Conservation (phyloP, 2,797 vertebrate species). For the Clarias laeviceps region DNA sequence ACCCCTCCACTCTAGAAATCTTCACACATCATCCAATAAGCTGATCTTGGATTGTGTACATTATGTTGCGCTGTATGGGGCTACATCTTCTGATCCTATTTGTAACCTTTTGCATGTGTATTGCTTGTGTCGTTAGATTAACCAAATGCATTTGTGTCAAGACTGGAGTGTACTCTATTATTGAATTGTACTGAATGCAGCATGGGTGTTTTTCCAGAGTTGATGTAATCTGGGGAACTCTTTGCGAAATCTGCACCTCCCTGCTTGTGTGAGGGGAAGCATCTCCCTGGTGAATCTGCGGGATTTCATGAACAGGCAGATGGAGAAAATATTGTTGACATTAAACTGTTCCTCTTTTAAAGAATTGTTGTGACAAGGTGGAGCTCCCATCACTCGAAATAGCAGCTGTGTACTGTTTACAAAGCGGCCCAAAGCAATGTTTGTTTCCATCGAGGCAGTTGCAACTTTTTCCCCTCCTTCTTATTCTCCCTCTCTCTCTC, state of each 20-base stretch:
- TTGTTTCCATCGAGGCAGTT: slow-evolving; percentile 77
- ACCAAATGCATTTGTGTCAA: slow-evolving; percentile 70
- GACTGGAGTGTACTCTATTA: slow-evolving; percentile 54
- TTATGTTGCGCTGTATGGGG: background rate
- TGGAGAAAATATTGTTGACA: slow-evolving; percentile 83
- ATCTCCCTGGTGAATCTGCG: slow-evolving; percentile 71
- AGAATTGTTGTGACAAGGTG: slow-evolving; percentile 83
- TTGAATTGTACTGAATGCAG: slow-evolving; percentile 35
- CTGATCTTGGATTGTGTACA: background rate
- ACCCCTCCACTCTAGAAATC: background rate
- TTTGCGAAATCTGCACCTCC: slow-evolving; percentile 64
- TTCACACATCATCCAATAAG: background rate
- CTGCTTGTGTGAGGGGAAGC: slow-evolving; percentile 63
- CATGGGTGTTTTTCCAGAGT: slow-evolving; percentile 55
- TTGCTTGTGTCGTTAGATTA: slow-evolving; percentile 36
- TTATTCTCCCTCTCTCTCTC: slow-evolving; percentile 33
- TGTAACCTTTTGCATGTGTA: background rate
- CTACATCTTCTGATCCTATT: background rate
- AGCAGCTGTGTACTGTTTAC: slow-evolving; percentile 80
- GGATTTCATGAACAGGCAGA: slow-evolving; percentile 78
- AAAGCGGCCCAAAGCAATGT: slow-evolving; percentile 79
- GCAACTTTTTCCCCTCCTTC: slow-evolving; percentile 64
- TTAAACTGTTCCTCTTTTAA: slow-evolving; percentile 84
- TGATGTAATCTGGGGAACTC: slow-evolving; percentile 66
- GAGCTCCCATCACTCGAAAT: slow-evolving; percentile 80